Base-by-base conservation (phyloP, 2,888 invertebrate species). In the Leptopterna dolabrata region DNA sequence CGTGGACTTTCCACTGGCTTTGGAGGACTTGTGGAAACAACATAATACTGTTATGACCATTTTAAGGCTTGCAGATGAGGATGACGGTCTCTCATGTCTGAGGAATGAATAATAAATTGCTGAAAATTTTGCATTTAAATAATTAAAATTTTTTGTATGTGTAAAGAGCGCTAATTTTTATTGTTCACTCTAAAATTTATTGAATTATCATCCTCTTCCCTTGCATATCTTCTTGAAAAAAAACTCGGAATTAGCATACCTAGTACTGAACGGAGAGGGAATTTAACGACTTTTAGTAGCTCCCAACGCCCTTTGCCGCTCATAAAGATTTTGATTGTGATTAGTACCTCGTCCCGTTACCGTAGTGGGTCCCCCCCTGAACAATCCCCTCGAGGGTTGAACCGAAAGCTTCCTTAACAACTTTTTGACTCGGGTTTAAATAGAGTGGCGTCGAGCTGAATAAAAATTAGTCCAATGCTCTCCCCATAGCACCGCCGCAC, bases 341-440 rank as follows among this genome's bases (percentile, higher is more conserved):
- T 45, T 45, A 24, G 36, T 30, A 16, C 16, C 30, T 19, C 73
- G n/a, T 29, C 73, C 36, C n/a, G 14, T 73, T 36, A n/a, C 11
- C 36, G 29, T 29, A 41, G 73, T 73, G 3, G 36, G 41, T n/a
- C 30, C n/a, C n/a, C n/a, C n/a, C n/a, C 78, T 45, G 78, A 78
- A 78, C 43, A 45, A 78, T 78, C 78, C 41, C 78, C 78, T 43
- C 13, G 41, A 43, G 45, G 78, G 19, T 14, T 24, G 16, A n/a
- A 9, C 78, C 41, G 27, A 36, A 36, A 36, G 41, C 27, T 36
- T 14, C 78, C 45, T 43, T 78, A 43, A 78, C 78, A 78, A 78
- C 78, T 78, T 78, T 78, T 78, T 45, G 78, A 78, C 78, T 78
- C 78, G 45, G 63, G 63, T 63, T 43, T 78, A 78, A 78, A 78